Evolutionary conservation across 1,140 invertebrate species (phyloP).

Genomic region (Papilio polyxenes): DNA sequence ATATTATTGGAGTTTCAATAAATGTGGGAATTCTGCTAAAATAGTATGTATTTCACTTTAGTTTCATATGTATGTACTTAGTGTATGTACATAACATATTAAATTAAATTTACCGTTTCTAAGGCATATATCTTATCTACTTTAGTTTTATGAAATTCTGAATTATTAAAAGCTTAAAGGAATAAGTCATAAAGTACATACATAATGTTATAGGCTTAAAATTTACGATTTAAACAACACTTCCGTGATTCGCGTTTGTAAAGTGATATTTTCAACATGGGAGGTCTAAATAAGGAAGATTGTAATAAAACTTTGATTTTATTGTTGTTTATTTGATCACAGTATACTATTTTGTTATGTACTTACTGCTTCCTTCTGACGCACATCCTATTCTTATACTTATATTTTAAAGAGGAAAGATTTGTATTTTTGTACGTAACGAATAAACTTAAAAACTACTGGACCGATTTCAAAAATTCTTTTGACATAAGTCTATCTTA

Average conservation of each 20-base stretch:
- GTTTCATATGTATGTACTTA: background rate
- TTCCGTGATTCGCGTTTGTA: background rate
- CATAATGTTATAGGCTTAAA: background rate
- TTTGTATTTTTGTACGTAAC: no score
- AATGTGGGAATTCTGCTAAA: background rate
- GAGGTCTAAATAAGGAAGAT: constrained; percentile 1
- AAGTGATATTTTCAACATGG: background rate
- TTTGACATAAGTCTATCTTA: no score
- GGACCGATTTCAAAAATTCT: no score
- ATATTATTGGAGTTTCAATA: background rate
- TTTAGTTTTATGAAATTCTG: background rate
- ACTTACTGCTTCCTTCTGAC: background rate
- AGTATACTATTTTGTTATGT: background rate
- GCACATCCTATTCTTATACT: no score
- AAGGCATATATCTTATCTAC: background rate
- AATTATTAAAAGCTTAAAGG: background rate
- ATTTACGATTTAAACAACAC: background rate
- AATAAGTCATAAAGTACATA: background rate
- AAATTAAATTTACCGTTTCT: background rate
- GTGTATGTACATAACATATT: background rate
- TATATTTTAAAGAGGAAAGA: no score
- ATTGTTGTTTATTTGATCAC: background rate
- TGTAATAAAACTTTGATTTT: background rate
- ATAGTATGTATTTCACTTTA: background rate
- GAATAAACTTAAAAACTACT: no score